Conservation (phyloP, 2,888 invertebrate species). For the Notocelia uddmanniana region DNA sequence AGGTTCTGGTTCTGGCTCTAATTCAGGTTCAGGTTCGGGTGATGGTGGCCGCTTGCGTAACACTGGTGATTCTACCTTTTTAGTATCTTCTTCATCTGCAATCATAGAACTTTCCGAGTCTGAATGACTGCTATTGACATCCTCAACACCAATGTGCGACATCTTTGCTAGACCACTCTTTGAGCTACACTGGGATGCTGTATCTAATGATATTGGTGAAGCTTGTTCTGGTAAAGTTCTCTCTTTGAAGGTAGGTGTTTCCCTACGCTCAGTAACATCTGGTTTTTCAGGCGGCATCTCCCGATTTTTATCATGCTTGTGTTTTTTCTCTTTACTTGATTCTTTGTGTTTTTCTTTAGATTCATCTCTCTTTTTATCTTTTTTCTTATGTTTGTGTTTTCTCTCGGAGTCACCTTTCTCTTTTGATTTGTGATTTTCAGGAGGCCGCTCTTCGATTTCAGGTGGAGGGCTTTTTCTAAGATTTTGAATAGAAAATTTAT, state of each 20-base stretch:
- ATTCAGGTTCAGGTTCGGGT: slow-evolving; percentile 56
- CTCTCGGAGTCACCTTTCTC: slow-evolving; percentile 83
- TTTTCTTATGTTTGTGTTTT: slow-evolving; percentile 88
- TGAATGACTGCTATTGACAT: slow-evolving; percentile 76
- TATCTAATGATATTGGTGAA: slow-evolving; percentile 81
- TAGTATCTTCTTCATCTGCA: slow-evolving; percentile 75
- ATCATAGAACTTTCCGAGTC: slow-evolving; percentile 79
- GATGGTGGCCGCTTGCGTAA: slow-evolving; percentile 62
- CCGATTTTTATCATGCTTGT: slow-evolving; percentile 84
- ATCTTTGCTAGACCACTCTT: slow-evolving; percentile 77
- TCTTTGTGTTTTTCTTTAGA: slow-evolving; percentile 87
- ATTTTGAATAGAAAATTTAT: slow-evolving; percentile 82
- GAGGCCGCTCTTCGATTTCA: slow-evolving; percentile 68
- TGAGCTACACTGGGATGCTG: slow-evolving; percentile 82
- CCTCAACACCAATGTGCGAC: slow-evolving; percentile 70
- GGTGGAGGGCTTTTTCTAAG: slow-evolving; percentile 78
- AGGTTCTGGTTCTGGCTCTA: slow-evolving; percentile 60
- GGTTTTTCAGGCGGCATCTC: slow-evolving; percentile 79
- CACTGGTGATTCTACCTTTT: slow-evolving; percentile 76
- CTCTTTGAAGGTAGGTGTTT: slow-evolving; percentile 76
- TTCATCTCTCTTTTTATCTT: slow-evolving; percentile 88
- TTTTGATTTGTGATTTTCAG: slow-evolving; percentile 74
- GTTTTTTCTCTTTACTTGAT: slow-evolving; percentile 80
- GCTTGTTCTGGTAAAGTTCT: slow-evolving; percentile 71
- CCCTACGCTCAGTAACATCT: slow-evolving; percentile 77